Conservation (phyloP, 1,140 invertebrate species). For the Trigoniulus corallinus region DNA sequence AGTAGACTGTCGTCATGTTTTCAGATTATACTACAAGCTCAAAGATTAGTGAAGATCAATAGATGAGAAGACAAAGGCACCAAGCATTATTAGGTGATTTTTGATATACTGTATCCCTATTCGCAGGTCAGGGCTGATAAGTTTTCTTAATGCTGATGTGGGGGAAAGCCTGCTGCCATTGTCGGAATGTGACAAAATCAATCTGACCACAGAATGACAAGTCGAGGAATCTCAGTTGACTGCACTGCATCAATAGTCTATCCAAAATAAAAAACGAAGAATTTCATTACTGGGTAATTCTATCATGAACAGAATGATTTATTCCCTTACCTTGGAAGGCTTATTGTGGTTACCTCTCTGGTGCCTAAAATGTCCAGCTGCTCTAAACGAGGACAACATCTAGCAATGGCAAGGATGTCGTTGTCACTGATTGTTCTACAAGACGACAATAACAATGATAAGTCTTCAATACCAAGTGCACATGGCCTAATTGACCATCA, state of each 20-base stretch:
- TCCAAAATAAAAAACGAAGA: background rate
- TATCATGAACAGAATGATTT: background rate
- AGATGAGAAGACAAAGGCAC: too few species aligned
- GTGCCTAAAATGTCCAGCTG: conserved; percentile 71
- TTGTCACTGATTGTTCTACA: conserved; percentile 51
- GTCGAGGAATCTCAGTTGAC: conserved; percentile 56
- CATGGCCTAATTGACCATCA: background rate
- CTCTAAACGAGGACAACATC: conserved; percentile 41
- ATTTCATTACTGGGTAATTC: conserved; percentile 1
- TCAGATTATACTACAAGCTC: too few species aligned
- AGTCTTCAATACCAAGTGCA: background rate
- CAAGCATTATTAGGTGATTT: too few species aligned
- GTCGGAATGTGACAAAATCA: conserved; percentile 25
- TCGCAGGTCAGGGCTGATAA: too few species aligned
- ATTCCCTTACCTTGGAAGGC: conserved; percentile 33
- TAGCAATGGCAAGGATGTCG: conserved; percentile 50
- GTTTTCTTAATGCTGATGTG: background rate
- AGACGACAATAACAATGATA: conserved; percentile 3
- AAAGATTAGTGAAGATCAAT: too few species aligned
- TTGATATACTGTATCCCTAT: too few species aligned
- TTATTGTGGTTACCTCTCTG: conserved; percentile 47
- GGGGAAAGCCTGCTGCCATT: background rate
- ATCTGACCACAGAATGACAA: conserved; percentile 72
- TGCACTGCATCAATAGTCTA: conserved; percentile 31
- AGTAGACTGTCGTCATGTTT: too few species aligned